phyloP scores from a whole-genome alignment of 2,113 vertebrate species.

The Oncorhynchus tshawytscha region DNA sequence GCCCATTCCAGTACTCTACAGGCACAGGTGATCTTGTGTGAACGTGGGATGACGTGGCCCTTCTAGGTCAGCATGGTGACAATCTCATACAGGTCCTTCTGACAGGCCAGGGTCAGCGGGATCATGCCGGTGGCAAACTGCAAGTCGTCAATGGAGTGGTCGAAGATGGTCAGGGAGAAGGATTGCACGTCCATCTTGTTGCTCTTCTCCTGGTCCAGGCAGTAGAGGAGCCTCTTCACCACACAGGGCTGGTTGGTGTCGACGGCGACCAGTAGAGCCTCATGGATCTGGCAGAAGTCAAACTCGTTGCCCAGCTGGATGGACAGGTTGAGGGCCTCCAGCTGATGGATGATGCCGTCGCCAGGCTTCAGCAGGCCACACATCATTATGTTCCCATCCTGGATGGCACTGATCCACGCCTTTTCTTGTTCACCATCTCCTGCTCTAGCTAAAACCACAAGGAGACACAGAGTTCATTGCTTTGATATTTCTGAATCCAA shows the following conservation, averaged over 20 bases:
- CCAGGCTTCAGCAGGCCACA: constrained; percentile 77
- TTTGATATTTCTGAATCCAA: neutral
- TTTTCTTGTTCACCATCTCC: constrained; percentile 86
- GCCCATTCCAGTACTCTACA: constrained; percentile 87
- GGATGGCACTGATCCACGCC: constrained; percentile 79
- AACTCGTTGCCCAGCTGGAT: constrained; percentile 86
- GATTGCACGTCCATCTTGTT: constrained; percentile 89
- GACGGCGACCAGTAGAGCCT: constrained; percentile 85
- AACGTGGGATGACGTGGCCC: constrained; percentile 82
- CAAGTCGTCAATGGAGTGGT: constrained; percentile 86
- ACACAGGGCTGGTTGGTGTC: constrained; percentile 85
- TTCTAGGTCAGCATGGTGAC: constrained; percentile 84
- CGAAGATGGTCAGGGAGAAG: constrained; percentile 87
- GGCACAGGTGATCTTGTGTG: constrained; percentile 84
- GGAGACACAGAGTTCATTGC: neutral
- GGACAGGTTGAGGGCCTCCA: constrained; percentile 87
- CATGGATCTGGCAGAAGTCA: constrained; percentile 88
- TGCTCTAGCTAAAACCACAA: constrained; percentile 67
- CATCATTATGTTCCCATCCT: constrained; percentile 74
- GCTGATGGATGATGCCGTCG: constrained; percentile 77
- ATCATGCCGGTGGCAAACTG: constrained; percentile 88
- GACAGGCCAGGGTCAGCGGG: constrained; percentile 85
- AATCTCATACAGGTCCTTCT: constrained; percentile 89
- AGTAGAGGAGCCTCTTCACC: constrained; percentile 82
- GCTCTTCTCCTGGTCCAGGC: constrained; percentile 84